Evolutionary conservation across 2,888 invertebrate genomes (phyloP), one percentile per base, ranked within the genome.

Genomic region (Leuctra nigra): DNA sequence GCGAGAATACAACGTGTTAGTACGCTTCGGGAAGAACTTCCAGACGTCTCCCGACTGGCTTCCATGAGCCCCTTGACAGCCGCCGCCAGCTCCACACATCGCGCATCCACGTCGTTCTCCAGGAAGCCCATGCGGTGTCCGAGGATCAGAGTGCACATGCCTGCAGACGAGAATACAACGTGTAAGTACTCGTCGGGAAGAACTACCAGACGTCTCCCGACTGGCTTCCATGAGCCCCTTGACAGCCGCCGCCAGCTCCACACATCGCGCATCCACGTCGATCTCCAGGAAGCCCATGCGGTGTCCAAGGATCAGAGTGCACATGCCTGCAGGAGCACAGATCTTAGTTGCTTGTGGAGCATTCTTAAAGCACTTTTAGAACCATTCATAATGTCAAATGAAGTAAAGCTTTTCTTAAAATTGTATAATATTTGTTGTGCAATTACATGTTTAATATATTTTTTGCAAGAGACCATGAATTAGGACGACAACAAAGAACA

Each of bases 121-220:
- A 88, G 70, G 69, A 90, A 90, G 0, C 91, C 90, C 70, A 91
- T 80, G 53, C 91, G 77, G 36, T 84, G 76, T 1, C 91, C 91
- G 59, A 91, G 73, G 74, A 91, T 86, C 58, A 91, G 69, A 0
- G 84, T 84, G 67, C 89, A 91, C 7, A 85, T 85, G 56, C 86
- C 86, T 83, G 70, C 23, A 67, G 38, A n/a, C 29, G 29, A 29
- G 29, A 11, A 29, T 29, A 11, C 29, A 11, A 11, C 11, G 29
- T 29, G 6, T n/a, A n/a, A 48, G 77, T 73, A n/a, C n/a, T n/a
- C 0, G 90, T 89, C 1, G 85, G 82, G 14, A 85, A 79, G 59
- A 87, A 78, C 72, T 91, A 91, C 91, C 91, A 91, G 55, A 87
- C 1, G 89, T 87, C 68, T 91, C 91, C 56, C 90, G 77, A 61